Evolutionary conservation across 2,888 invertebrate species (phyloP), one percentile per base, ranked within the genome.

Genomic region (Ischnura elegans): DNA sequence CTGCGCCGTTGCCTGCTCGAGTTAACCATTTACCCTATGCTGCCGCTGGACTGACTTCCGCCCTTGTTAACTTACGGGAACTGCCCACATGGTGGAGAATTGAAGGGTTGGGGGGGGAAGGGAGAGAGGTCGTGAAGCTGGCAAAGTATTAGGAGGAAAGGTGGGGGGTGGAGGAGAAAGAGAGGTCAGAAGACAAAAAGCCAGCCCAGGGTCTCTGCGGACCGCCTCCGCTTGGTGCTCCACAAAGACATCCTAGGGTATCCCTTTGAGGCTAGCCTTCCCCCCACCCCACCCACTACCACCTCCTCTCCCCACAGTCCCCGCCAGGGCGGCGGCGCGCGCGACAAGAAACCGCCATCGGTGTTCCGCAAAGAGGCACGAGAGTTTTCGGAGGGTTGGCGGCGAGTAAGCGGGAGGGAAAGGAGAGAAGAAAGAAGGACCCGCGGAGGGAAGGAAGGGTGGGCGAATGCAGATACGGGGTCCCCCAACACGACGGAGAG

Each of bases 261-360:
- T 76, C 87, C 87, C 51, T 90, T 90, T 90, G 90, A 90, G 90
- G 90, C 66, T 36, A 43, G 29, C 90, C 87, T 51, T 19, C 51
- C 51, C 36, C 36, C 51, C 51, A 51, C 47, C 51, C 76, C 29
- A 3, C 51, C 51, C 51, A 6, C 51, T 51, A 13, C 51, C 2
- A 51, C n/a, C 76, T 13, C 51, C 51, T n/a, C 36, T 36, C 51
- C 51, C 47, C 51, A 29, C 29, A 3, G 16, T 19, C 51, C 1
- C 51, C 19, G 16, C 51, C 2, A 51, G 3, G 36, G 13, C 29
- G 36, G 29, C 29, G 51, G 47, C 55, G 36, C 43, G 90, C 61
- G 90, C 61, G 90, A 90, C 90, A 90, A 90, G 90, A 90, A 90
- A 90, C 90, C 90, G 90, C 90, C 43, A 42, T 36, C 61, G 90